phyloP scores from a whole-genome alignment of 2,888 invertebrate genomes.

The Eupithecia dodoneata region DNA sequence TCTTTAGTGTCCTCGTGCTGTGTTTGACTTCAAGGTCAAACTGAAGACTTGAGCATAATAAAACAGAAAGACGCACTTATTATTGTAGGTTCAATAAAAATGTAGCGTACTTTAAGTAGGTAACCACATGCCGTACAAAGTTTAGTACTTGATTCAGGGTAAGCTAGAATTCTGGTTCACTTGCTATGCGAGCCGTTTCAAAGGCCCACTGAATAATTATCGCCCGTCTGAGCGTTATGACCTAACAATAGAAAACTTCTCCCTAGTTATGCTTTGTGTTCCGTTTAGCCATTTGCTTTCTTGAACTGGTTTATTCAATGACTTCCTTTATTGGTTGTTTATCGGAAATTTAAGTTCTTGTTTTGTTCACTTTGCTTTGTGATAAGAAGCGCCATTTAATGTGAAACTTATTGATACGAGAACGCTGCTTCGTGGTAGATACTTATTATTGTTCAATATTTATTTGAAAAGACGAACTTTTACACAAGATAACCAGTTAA shows the following conservation, averaged over 20 bases:
- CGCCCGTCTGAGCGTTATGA: constrained; percentile 31
- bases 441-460: background rate
- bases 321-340: constrained; percentile 77
- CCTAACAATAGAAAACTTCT: constrained; percentile 79
- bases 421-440: too few species aligned
- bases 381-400: constrained; percentile 6
- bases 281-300: constrained; percentile 75
- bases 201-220: constrained; percentile 7
- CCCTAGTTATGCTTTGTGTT: constrained; percentile 78
- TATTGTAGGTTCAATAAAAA: background rate
- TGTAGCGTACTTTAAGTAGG: background rate
- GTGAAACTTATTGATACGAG: too few species aligned
- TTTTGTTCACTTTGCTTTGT: constrained; percentile 55
- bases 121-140: background rate
- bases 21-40: background rate
- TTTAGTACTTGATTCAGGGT: background rate
- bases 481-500: background rate
- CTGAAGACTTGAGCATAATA: background rate
- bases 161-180: constrained; percentile 1
- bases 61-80: background rate
- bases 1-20: background rate
- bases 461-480: background rate
- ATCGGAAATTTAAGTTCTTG: constrained; percentile 64
- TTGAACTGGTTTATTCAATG: constrained; percentile 74
- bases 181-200: background rate